These are phyloP conservation scores for Hermodice carunculata DNA, from an alignment of 2,888 invertebrate genomes.

Conservation along the genomic window DNA sequence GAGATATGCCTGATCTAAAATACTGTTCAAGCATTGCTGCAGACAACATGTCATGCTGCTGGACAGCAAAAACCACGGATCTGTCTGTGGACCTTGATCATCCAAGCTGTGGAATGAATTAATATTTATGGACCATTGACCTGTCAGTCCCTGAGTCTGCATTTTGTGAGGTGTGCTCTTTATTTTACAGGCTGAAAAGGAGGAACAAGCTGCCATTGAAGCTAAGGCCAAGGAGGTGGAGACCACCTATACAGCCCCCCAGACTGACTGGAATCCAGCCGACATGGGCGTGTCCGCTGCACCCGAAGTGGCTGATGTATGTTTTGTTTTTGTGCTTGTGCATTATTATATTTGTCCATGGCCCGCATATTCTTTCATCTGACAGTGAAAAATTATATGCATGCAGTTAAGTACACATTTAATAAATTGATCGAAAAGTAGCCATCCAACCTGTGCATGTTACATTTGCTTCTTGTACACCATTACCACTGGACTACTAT, in stretches of 20 bases:
- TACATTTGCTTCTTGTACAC: too few relatives aligned
- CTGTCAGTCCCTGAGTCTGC: neutral
- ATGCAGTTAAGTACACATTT: too few relatives aligned
- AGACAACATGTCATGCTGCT: too few relatives aligned
- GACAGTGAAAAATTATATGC: too few relatives aligned
- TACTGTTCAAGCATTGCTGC: too few relatives aligned
- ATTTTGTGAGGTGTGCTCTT: neutral
- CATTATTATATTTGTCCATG: neutral
- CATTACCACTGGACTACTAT: too few relatives aligned
- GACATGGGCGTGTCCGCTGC: neutral
- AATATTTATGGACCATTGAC: neutral
- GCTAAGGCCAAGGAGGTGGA: constrained; percentile 48
- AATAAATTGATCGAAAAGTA: too few relatives aligned
- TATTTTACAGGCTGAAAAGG: constrained; percentile 83
- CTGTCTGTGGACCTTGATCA: too few relatives aligned
- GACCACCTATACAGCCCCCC: constrained; percentile 47
- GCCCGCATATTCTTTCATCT: neutral
- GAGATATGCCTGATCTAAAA: too few relatives aligned
- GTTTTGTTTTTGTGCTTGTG: neutral
- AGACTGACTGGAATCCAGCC: constrained; percentile 16
- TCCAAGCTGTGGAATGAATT: too few relatives aligned
- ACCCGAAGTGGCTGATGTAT: constrained; percentile 47
- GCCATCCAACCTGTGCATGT: too few relatives aligned
- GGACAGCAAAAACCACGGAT: too few relatives aligned
- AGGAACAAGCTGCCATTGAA: constrained; percentile 75